Conservation (phyloP, 1,140 invertebrate genomes). For the Schmidtea mediterranea region DNA sequence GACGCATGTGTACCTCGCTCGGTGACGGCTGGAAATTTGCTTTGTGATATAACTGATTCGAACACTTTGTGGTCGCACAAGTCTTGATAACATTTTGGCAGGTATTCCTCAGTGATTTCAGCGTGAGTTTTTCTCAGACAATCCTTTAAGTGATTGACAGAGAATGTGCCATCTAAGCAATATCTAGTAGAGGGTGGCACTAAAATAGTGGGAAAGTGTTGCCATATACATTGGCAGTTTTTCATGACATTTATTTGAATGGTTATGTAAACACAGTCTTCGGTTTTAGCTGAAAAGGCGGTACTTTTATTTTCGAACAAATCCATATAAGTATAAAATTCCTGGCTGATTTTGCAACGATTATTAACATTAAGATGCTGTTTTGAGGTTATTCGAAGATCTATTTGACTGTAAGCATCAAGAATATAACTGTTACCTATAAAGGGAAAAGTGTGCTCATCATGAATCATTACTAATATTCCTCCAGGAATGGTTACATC, state of each 20-base stretch:
- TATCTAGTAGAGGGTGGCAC: no score
- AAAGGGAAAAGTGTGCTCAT: neutral
- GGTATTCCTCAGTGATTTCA: no score
- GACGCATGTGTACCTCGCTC: neutral
- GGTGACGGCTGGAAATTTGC: conserved; percentile 4
- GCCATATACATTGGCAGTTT: no score
- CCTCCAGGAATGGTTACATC: neutral
- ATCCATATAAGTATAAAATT: neutral
- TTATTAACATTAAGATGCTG: neutral
- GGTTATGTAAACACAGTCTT: no score
- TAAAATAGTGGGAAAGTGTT: no score
- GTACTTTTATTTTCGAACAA: no score
- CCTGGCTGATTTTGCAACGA: neutral
- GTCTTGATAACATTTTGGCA: neutral
- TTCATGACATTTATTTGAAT: no score
- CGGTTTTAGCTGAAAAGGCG: no score
- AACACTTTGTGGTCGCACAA: neutral
- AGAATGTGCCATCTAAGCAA: no score
- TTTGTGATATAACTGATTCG: neutral
- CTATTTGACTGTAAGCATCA: neutral
- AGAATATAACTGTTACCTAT: neutral
- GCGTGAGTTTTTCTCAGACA: no score
- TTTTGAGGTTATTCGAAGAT: neutral
- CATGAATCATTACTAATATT: neutral
- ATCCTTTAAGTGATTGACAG: no score